Evolutionary conservation across 2,797 vertebrate genomes (phyloP), one percentile per base, ranked within the genome.

Genomic region (Poeciliopsis infans): DNA sequence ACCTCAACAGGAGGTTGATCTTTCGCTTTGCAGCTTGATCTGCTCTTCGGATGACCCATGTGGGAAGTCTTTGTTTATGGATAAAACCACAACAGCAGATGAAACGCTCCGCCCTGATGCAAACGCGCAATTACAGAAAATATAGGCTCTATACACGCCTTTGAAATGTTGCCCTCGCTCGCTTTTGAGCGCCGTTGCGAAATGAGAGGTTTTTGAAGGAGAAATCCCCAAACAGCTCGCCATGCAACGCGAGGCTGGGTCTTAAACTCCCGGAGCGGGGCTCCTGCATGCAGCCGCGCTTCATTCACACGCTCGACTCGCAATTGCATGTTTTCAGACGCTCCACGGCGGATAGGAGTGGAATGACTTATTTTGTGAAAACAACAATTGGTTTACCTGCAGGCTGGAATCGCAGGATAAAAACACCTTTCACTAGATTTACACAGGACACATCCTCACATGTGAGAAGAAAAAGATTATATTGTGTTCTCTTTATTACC

Each of bases 141-240:
- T 43, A 69, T 69, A 69, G 31, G 31, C 31, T 31, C 31, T 43
- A 69, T n/a, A 69, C 66, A 69, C 39, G n/a, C 66, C 7, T 69
- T 7, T 25, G n/a, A 69, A 69, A 69, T 23, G 66, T n/a, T 51
- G 3, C 66, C 66, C 66, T 25, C 39, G 11, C 66, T 69, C 25
- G 7, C 66, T 69, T 68, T 39, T 12, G 20, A 68, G 39, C 20
- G 11, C 64, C 36, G 20, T 68, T 41, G 36, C 4, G 64, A 68
- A 68, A 68, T 41, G 18, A 68, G 33, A 68, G 64, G 36, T 68
- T 69, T 43, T 13, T 31, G 31, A 39, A 41, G 39, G 66, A 43
- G 13, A 43, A 69, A 69, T 43, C 66, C 66, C 66, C 66, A 43
- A 43, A 69, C 66, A 69, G 23, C 66, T 43, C 66, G 80, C 80